Evolutionary conservation across 1,140 invertebrate species (phyloP).

Genomic region (Diprion similis): DNA sequence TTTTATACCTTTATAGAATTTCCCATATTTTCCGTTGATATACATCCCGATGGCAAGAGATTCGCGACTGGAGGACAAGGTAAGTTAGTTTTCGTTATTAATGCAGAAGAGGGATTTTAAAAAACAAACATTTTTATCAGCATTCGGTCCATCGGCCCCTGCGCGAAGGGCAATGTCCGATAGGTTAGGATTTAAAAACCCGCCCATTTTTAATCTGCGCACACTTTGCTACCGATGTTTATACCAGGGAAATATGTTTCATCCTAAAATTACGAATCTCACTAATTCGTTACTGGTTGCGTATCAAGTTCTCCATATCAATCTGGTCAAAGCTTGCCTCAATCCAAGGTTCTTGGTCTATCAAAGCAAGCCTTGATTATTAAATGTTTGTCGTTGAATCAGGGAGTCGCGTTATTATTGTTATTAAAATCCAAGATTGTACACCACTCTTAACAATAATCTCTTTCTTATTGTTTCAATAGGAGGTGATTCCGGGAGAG

Average conservation of each 20-base stretch:
- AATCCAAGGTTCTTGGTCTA: too few relatives aligned
- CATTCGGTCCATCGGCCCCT: slow-evolving; percentile 6
- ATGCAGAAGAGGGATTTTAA: neutral
- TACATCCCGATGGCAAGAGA: slow-evolving; percentile 92
- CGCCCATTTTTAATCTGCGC: slow-evolving; percentile 15
- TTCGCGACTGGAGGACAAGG: slow-evolving; percentile 96
- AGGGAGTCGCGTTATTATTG: too few relatives aligned
- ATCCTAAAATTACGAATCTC: too few relatives aligned
- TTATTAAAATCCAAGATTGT: too few relatives aligned
- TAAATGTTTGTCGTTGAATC: too few relatives aligned
- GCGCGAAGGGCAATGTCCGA: slow-evolving; percentile 3
- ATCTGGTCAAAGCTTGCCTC: too few relatives aligned
- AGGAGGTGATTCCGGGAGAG: slow-evolving; percentile 80
- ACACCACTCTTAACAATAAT: too few relatives aligned
- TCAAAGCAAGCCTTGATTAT: too few relatives aligned
- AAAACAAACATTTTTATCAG: slow-evolving; percentile 20
- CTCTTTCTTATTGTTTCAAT: slow-evolving; percentile 28
- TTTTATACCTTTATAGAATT: slow-evolving; percentile 72
- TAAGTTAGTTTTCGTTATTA: slow-evolving; percentile 37
- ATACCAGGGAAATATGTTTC: too few relatives aligned
- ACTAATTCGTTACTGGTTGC: too few relatives aligned
- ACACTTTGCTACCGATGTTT: neutral
- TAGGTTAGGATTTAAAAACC: neutral
- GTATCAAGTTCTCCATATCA: too few relatives aligned
- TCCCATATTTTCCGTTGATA: slow-evolving; percentile 96